Percentiles rank a stretch among this genome's conserved stretches.
Conservation (phyloP, 2,888 invertebrate species). For the Phyllotreta cruciferae region DNA sequence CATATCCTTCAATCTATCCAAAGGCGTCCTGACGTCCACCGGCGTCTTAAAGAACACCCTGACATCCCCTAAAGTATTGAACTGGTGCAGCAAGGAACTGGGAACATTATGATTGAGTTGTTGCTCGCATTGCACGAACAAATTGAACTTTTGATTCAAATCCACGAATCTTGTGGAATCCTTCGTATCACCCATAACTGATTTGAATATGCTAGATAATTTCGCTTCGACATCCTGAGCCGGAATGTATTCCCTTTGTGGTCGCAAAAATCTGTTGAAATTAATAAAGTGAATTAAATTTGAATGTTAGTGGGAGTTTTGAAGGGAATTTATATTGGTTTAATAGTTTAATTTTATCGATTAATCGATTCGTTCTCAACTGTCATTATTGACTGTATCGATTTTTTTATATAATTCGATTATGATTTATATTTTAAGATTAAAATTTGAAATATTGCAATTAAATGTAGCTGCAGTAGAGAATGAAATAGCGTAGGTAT, state of each 20-base stretch:
- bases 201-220: constrained; percentile 67
- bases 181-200: constrained; percentile 62
- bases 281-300: constrained; percentile 2
- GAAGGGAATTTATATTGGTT: neutral
- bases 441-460: neutral
- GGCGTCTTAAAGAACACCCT: constrained; percentile 75
- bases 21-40: constrained; percentile 74
- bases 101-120: constrained; percentile 81
- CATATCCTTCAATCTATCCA: constrained; percentile 73
- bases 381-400: too few relatives aligned
- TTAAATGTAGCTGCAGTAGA: neutral
- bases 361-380: too few relatives aligned
- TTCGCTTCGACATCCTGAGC: constrained; percentile 69
- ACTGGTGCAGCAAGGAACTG: constrained; percentile 79
- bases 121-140: constrained; percentile 74
- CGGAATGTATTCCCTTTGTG: constrained; percentile 77
- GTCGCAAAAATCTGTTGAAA: constrained; percentile 74
- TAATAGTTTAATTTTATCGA: too few relatives aligned
- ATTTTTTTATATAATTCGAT: neutral
- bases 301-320: neutral
- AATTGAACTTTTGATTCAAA: constrained; percentile 68
- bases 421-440: too few relatives aligned
- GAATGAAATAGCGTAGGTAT: neutral
- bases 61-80: constrained; percentile 79
- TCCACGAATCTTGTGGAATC: constrained; percentile 58